phyloP scores from a whole-genome alignment of 1,140 invertebrate genomes.

The Platorchestia sp. region DNA sequence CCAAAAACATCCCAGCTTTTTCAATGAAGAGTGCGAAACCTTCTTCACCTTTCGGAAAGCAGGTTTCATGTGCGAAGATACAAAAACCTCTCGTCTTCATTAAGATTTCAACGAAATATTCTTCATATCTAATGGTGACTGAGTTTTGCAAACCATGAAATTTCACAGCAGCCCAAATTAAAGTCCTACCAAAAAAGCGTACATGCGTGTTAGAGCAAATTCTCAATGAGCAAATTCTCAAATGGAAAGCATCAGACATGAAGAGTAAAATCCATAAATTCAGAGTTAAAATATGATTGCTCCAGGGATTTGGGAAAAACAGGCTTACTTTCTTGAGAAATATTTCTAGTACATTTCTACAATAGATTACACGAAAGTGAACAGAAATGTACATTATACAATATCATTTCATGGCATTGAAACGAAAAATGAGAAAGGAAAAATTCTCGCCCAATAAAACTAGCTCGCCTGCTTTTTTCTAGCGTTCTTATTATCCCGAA shows the following conservation, averaged over 20 bases:
- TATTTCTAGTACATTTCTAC: not conserved
- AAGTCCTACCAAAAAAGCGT: not conserved
- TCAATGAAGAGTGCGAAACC: too few species aligned
- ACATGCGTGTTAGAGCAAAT: too few species aligned
- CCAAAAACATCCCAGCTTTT: too few species aligned
- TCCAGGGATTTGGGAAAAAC: not conserved
- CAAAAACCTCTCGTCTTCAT: too few species aligned
- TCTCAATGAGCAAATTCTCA: not conserved
- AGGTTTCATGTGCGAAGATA: too few species aligned
- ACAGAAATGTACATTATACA: too few species aligned
- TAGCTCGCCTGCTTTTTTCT: not conserved
- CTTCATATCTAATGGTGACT: too few species aligned
- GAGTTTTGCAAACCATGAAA: not conserved
- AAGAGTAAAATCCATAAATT: not conserved
- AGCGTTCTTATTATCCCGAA: not conserved
- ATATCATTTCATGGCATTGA: not conserved
- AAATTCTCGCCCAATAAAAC: not conserved
- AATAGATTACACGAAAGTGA: not conserved
- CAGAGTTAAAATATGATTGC: not conserved
- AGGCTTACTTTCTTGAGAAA: not conserved
- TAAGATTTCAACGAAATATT: too few species aligned
- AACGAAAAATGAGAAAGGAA: not conserved
- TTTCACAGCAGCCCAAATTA: not conserved
- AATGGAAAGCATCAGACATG: not conserved
- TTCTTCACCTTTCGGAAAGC: too few species aligned